A percentile compares a stretch with the other conserved stretches of the same genome.
Conservation (phyloP, 2,113 vertebrate genomes). For the Nestor notabilis region DNA sequence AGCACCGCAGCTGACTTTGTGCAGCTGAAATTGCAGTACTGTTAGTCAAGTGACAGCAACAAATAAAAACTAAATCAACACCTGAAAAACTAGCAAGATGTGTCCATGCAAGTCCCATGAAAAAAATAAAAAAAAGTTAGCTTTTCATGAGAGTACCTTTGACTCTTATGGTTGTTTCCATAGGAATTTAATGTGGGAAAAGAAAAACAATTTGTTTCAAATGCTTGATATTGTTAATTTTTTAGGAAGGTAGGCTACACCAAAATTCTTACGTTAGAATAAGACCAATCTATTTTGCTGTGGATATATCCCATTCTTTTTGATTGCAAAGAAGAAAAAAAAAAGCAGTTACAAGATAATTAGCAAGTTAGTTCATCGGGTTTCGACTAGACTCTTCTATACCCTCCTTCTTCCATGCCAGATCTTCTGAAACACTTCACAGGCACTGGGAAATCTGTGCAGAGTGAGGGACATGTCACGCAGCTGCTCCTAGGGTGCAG, state of each 20-base stretch:
- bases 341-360: background rate
- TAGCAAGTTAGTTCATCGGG: background rate
- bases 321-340: background rate
- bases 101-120: background rate
- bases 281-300: background rate
- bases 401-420: background rate
- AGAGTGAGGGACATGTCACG: accelerated
- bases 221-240: background rate
- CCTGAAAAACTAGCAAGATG: background rate
- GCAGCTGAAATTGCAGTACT: background rate
- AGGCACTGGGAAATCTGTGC: background rate
- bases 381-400: background rate
- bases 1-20: background rate
- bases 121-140: background rate
- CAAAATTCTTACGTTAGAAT: background rate
- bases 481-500: background rate
- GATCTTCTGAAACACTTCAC: background rate
- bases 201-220: background rate
- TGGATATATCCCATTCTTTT: background rate
- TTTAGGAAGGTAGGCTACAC: background rate
- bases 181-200: background rate
- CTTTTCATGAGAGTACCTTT: background rate
- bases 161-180: background rate
- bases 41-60: background rate
- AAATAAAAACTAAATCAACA: background rate